A percentile compares a stretch with the other conserved stretches of the same genome.
Conservation (phyloP, 2,797 vertebrate genomes). For the Dipus sagitta region DNA sequence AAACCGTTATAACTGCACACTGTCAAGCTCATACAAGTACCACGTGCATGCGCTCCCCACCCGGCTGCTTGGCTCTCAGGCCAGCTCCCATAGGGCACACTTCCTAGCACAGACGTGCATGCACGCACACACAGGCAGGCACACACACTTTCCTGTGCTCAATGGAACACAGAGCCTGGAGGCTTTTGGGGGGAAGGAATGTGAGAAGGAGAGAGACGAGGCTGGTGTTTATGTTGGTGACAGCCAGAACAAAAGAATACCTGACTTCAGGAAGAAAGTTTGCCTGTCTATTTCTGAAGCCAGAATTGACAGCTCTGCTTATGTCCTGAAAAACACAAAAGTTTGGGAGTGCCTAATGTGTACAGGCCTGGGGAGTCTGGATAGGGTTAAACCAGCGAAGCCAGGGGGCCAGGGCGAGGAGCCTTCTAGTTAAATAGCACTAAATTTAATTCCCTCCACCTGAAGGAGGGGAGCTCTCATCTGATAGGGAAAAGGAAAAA, state of each 20-base stretch:
- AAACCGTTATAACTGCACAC: slow-evolving; percentile 62
- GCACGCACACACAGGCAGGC: no score
- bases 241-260: slow-evolving; percentile 36
- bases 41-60: slow-evolving; percentile 1
- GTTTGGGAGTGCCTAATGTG: not conserved
- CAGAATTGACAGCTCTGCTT: slow-evolving; percentile 1
- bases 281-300: not conserved
- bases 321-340: slow-evolving; percentile 34
- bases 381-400: not conserved
- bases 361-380: not conserved
- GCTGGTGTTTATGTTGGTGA: not conserved
- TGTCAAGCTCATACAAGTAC: slow-evolving; percentile 65
- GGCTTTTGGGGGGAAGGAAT: not conserved
- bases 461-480: slow-evolving; percentile 76
- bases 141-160: not conserved
- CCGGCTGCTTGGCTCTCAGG: not conserved
- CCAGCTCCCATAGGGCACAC: not conserved
- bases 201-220: no score
- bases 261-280: slow-evolving; percentile 46
- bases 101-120: not conserved
- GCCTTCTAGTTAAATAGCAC: slow-evolving; percentile 69
- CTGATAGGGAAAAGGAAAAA: slow-evolving; percentile 46
- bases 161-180: slow-evolving; percentile 52
- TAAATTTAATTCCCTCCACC: slow-evolving; percentile 60
- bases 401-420: not conserved